Base-by-base conservation (phyloP, 2,113 vertebrate genomes). In the Sclerurus mexicanus region DNA sequence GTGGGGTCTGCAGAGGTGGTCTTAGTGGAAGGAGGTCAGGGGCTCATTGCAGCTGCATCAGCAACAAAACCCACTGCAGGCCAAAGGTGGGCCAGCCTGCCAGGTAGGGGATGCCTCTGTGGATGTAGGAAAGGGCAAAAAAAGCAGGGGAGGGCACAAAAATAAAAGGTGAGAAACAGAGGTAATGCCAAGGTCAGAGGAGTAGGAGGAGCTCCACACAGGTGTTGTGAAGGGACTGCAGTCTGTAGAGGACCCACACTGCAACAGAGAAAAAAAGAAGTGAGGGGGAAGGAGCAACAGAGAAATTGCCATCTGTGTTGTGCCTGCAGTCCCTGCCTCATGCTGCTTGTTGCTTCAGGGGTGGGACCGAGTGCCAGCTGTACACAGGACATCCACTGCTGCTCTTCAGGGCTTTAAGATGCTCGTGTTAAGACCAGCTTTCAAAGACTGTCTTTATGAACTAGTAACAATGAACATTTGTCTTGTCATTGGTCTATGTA, bases 401-500 rank as follows among this genome's bases (percentile, higher is more conserved):
- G 56, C 42, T 63, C 33, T 24, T 27, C 13, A 20, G 58, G 33
- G 52, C 4, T 19, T 74, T 64, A 12, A 60, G 23, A 31, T 7
- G 40, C 19, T 37, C 68, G 50, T 81, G 42, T 37, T 40, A 72
- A 50, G 15, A 25, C 9, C 24, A 12, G 42, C 3, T 53, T 84
- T 7, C n/a, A 30, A 39, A 53, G 27, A 14, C 28, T 89, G 76
- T 7, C 11, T 40, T 62, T 13, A 84, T 10, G 22, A 59, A 53
- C 25, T 27, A n/a, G 35, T 42, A 23, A 2, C 46, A 27, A 13
- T 0, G 7, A 59, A 6, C 20, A 46, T 66, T 64, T 74, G 15
- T 72, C 24, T 85, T 0, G 0, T 22, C 9, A 3, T 7, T 18
- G 12, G 5, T 87, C 30, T 66, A 2, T 85, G 21, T 78, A 87